Percentiles rank a stretch among this genome's conserved stretches.
phyloP scores from a whole-genome alignment of 1,140 invertebrate genomes.

The Scylla paramamosain region DNA sequence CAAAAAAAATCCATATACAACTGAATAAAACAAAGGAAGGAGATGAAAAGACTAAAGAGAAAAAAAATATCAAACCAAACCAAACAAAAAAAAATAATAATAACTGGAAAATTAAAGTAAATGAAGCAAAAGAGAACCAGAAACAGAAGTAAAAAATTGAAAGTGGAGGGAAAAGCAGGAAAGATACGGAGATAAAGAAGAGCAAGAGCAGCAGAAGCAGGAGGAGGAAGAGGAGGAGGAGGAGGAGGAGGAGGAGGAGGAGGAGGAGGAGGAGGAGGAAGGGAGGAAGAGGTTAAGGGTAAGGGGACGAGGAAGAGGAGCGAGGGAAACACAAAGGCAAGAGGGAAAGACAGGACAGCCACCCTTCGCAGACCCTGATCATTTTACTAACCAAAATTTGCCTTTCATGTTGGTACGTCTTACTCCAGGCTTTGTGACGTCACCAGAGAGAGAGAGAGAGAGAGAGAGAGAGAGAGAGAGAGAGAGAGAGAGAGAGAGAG shows the following conservation, averaged over 20 bases:
- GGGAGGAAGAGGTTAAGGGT: background rate
- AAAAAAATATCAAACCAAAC: too few relatives aligned
- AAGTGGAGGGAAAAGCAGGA: background rate
- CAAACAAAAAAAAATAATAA: too few relatives aligned
- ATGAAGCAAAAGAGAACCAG: too few relatives aligned
- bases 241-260: background rate
- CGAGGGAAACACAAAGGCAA: background rate
- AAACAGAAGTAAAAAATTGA: background rate
- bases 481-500: background rate
- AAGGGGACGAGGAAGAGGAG: background rate
- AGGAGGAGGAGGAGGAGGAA: background rate
- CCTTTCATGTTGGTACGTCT: background rate
- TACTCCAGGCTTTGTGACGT: background rate
- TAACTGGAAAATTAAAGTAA: too few relatives aligned
- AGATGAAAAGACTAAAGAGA: too few relatives aligned
- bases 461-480: slow-evolving; percentile 18
- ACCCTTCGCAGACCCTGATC: background rate
- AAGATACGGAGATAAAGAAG: background rate
- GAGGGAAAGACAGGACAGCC: background rate
- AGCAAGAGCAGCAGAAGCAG: background rate
- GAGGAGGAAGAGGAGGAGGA: background rate
- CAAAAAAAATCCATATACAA: too few relatives aligned
- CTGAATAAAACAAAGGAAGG: too few relatives aligned
- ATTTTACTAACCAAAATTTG: background rate
- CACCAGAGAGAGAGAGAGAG: background rate